Evolutionary conservation across 1,140 invertebrate species (phyloP).

Genomic region (Caenorhabditis brenneri): DNA sequence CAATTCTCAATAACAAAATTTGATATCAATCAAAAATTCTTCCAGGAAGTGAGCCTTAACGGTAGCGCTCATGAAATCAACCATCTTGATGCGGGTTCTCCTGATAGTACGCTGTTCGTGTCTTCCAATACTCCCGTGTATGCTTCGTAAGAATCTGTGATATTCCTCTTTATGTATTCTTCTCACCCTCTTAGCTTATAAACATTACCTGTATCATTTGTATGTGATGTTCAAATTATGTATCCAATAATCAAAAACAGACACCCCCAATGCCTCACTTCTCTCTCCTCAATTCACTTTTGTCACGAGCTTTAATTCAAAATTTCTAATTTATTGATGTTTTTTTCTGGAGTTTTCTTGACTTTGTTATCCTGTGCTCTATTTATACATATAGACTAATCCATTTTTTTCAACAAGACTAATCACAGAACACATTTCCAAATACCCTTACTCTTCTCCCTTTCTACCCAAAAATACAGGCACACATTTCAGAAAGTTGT

Average conservation of each 20-base stretch:
- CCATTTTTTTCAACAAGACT: not conserved
- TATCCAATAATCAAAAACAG: not conserved
- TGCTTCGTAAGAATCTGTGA: slow-evolving; percentile 32
- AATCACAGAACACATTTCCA: not conserved
- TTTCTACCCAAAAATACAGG: slow-evolving; percentile 38
- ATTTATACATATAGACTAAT: not conserved
- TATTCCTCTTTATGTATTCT: not conserved
- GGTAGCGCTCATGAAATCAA: slow-evolving; percentile 20
- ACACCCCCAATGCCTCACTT: not conserved
- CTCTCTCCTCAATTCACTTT: not conserved
- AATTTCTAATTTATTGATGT: not conserved
- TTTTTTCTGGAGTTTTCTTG: no score
- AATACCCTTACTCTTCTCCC: no score
- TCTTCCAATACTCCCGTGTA: slow-evolving; percentile 26
- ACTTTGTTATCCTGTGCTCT: not conserved
- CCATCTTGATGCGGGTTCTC: slow-evolving; percentile 35
- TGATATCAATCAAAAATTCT: no score
- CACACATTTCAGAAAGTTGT: slow-evolving; percentile 1
- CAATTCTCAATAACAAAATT: no score
- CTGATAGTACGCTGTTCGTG: slow-evolving; percentile 1
- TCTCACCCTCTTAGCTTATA: no score
- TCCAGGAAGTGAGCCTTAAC: not conserved
- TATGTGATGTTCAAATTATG: slow-evolving; percentile 26
- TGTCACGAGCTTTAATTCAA: slow-evolving; percentile 15
- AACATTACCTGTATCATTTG: slow-evolving; percentile 21